Percentiles rank a stretch among this genome's conserved stretches.
These are phyloP conservation scores for Thryonomys swinderianus DNA, from an alignment of 2,113 vertebrate genomes.

Conservation along the genomic window DNA sequence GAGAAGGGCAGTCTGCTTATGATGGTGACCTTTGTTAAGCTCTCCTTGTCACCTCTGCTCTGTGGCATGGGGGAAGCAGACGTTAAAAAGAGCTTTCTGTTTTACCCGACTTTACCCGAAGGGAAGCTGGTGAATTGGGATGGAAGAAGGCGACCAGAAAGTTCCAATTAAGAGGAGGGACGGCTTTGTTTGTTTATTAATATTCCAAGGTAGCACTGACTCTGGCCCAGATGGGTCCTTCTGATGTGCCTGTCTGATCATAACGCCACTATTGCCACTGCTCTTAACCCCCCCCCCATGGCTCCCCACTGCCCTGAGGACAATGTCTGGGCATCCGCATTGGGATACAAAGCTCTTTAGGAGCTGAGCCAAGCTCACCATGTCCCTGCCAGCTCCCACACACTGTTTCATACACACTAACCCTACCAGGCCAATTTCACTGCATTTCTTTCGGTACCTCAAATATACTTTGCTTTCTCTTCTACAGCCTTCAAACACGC, in stretches of 20 bases:
- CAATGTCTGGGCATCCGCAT: neutral
- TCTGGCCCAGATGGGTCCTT: neutral
- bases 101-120: constrained; percentile 51
- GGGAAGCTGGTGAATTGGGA: constrained; percentile 18
- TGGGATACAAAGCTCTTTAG: neutral
- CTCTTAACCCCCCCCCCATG: neutral
- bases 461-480: neutral
- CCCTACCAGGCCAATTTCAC: neutral
- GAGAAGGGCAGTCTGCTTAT: neutral
- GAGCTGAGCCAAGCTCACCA: neutral
- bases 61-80: neutral
- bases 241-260: neutral
- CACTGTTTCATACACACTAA: neutral
- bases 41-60: neutral
- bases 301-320: neutral
- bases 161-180: constrained; percentile 22
- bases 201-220: neutral
- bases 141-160: constrained; percentile 34
- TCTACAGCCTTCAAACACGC: neutral
- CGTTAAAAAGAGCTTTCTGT: constrained; percentile 34
- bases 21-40: neutral
- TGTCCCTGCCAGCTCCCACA: neutral
- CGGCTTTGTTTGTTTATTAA: constrained; percentile 38
- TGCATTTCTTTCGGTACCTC: constrained; percentile 38
- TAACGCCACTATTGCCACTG: too few relatives aligned